Evolutionary conservation across 2,797 vertebrate species (phyloP).

Genomic region (Melanitta fusca): DNA sequence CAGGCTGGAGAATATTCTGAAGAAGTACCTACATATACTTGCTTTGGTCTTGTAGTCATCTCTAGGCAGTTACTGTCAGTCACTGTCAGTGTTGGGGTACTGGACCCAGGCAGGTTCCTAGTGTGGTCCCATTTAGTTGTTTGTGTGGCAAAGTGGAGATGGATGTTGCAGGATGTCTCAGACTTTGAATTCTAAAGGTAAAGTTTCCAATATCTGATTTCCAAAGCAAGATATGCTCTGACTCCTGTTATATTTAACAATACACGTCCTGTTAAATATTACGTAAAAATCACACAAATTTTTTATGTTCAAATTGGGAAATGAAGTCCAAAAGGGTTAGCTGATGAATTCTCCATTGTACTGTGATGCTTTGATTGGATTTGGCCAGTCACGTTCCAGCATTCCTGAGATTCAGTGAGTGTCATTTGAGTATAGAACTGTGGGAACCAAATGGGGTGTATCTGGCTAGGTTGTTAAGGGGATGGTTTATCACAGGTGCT

Average conservation of each 20-base stretch:
- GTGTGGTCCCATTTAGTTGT: neutral
- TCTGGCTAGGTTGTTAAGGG: slow-evolving; percentile 4
- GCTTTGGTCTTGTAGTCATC: neutral
- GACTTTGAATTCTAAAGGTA: neutral
- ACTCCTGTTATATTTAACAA: neutral
- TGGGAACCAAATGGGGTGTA: neutral
- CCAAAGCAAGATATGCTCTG: neutral
- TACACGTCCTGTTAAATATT: neutral
- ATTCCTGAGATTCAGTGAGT: neutral
- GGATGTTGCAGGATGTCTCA: neutral
- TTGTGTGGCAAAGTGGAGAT: neutral
- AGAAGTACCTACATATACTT: neutral
- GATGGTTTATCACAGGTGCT: neutral
- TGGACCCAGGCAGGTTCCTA: neutral
- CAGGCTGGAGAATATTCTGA: neutral
- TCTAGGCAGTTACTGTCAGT: neutral
- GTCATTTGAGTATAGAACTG: neutral
- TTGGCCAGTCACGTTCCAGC: neutral
- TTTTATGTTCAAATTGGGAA: neutral
- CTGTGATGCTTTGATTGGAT: neutral
- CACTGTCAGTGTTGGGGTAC: neutral
- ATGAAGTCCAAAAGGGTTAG: neutral
- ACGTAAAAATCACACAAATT: neutral
- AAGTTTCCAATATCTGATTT: neutral
- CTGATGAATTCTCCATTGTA: neutral